Evolutionary conservation across 2,888 invertebrate genomes (phyloP), one percentile per base, ranked within the genome.

Genomic region (Hyposoter didymator): DNA sequence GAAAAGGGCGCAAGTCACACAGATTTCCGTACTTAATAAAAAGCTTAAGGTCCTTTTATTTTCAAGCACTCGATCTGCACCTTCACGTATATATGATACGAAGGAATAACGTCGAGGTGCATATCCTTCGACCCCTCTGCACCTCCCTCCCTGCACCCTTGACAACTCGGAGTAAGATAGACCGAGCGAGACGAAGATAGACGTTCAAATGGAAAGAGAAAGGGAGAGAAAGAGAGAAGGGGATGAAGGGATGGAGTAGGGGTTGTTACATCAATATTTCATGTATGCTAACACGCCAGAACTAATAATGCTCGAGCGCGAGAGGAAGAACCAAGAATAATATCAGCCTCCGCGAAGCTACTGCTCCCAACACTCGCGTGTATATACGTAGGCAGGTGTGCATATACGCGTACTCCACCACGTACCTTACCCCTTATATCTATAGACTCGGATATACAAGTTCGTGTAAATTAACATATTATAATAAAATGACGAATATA

Each of bases 231-330:
- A 79, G 72, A 82, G 66, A 84, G 72, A 79, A 73, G 32, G 79
- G 87, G 72, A 85, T 80, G 87, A 81, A 78, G 82, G 55, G 59
- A 64, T 35, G 62, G 66, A 83, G 84, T 83, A 82, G 86, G 87
- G 86, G 89, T 89, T 91, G 93, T 92, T 93, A 93, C 93, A 93
- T 93, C 93, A 93, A 94, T 94, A 94, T 93, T 94, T 94, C 94
- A 94, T 93, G 93, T 93, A 93, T 93, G 94, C 94, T 94, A 94
- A 94, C 93, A 92, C 92, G 92, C 92, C 91, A 93, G 93, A 93
- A 93, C 93, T 93, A 94, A 94, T 93, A 93, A 93, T 93, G 93
- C 93, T 92, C 91, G 89, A 89, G 89, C 90, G 67, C 74, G 81
- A 81, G 89, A 90, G 92, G 92, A 92, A 92, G 92, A 92, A 90